Evolutionary conservation across 2,113 vertebrate species (phyloP).

Genomic region (Uria lomvia): DNA sequence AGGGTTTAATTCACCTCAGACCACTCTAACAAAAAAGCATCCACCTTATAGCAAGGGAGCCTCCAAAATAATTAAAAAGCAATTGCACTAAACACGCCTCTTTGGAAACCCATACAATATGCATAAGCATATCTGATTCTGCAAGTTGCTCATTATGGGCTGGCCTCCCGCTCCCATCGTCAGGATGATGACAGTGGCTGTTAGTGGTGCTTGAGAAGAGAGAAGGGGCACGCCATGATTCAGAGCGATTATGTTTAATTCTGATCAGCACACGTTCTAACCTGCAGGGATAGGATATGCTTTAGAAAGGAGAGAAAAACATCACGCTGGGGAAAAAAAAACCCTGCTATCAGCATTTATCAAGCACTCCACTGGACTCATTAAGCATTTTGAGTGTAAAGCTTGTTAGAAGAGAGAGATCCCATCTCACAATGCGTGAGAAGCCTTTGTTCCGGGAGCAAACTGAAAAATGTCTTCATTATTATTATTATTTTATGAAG

Average conservation of each 20-base stretch:
- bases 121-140: neutral
- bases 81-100: neutral
- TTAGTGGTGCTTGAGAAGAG: neutral
- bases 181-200: neutral
- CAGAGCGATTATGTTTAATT: neutral
- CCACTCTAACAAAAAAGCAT: neutral
- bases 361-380: conserved; percentile 10
- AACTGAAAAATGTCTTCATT: conserved; percentile 35
- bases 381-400: conserved; percentile 6
- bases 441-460: neutral
- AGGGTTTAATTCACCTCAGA: neutral
- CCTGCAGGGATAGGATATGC: neutral
- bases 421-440: neutral
- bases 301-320: neutral
- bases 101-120: neutral
- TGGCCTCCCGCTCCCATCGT: neutral
- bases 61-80: neutral
- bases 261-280: neutral
- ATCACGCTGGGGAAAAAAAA: neutral
- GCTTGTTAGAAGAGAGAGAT: conserved; percentile 6
- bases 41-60: neutral
- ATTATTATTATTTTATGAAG: conserved; percentile 13
- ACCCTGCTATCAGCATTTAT: neutral
- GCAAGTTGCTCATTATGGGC: neutral
- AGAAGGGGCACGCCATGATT: neutral